phyloP scores from a whole-genome alignment of 2,113 vertebrate species.

The Bos indicus region DNA sequence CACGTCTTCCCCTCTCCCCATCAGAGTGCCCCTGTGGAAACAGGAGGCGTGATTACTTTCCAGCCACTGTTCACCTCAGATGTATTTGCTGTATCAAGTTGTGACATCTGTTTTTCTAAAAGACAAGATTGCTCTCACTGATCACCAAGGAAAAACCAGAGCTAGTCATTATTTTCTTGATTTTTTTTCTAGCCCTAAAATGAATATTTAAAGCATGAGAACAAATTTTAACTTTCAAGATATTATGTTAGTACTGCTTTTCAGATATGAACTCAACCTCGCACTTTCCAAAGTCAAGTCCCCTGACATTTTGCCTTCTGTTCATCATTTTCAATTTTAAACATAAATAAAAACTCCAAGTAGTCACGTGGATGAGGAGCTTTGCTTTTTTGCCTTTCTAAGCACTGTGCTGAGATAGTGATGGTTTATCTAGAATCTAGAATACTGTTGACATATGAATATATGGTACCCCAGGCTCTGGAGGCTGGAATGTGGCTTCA shows the following conservation, averaged over 20 bases:
- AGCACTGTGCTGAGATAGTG: neutral
- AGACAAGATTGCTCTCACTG: neutral
- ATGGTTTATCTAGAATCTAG: neutral
- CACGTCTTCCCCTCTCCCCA: neutral
- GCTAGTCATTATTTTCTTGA: neutral
- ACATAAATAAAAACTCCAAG: neutral
- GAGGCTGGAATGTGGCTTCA: neutral
- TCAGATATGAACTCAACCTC: neutral
- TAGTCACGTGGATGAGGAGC: neutral
- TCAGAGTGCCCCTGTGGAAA: neutral
- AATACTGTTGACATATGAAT: neutral
- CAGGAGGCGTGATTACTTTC: neutral
- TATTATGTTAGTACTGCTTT: neutral
- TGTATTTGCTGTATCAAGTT: too few species aligned
- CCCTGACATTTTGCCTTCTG: neutral
- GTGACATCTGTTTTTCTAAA: neutral
- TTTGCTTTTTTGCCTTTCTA: neutral
- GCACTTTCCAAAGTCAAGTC: neutral
- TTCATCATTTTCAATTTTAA: neutral
- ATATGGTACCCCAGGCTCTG: accelerated
- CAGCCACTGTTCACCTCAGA: neutral
- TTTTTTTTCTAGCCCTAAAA: neutral
- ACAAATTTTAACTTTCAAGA: neutral
- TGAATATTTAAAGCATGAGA: constrained; percentile 11
- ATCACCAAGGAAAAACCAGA: neutral